Conservation (phyloP, 2,113 vertebrate genomes). For the Nycticorax nycticorax region DNA sequence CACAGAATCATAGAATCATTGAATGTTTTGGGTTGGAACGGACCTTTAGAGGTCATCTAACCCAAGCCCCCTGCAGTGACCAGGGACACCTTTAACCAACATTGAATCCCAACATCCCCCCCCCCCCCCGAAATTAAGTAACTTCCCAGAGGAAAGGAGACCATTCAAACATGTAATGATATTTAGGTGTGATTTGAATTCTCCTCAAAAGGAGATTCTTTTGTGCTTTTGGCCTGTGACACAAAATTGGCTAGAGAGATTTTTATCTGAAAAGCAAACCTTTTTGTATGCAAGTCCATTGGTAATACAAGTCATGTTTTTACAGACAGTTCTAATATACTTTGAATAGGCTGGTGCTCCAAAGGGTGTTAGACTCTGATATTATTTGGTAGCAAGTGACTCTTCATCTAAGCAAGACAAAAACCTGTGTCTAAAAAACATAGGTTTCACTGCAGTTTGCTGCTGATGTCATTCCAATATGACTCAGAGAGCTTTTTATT, state of each 20-base stretch:
- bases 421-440: neutral
- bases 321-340: neutral
- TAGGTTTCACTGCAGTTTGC: neutral
- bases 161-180: neutral
- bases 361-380: neutral
- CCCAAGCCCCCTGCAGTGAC: too few species aligned
- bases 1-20: neutral
- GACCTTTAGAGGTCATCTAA: too few species aligned
- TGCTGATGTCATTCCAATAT: neutral
- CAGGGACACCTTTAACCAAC: too few species aligned
- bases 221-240: neutral
- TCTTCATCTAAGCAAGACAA: neutral
- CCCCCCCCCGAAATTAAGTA: neutral
- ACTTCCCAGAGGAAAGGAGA: neutral
- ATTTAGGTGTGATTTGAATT: neutral
- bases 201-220: neutral
- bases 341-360: neutral
- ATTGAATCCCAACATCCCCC: too few species aligned
- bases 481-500: neutral
- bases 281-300: neutral
- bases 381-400: neutral
- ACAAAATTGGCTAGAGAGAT: neutral
- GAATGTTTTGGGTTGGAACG: too few species aligned
- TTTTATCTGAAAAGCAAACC: neutral
- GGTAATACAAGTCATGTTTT: neutral